A percentile compares a stretch with the other conserved stretches of the same genome.
Evolutionary conservation across 2,888 invertebrate genomes (phyloP).

Genomic region (Napeogenes inachia): DNA sequence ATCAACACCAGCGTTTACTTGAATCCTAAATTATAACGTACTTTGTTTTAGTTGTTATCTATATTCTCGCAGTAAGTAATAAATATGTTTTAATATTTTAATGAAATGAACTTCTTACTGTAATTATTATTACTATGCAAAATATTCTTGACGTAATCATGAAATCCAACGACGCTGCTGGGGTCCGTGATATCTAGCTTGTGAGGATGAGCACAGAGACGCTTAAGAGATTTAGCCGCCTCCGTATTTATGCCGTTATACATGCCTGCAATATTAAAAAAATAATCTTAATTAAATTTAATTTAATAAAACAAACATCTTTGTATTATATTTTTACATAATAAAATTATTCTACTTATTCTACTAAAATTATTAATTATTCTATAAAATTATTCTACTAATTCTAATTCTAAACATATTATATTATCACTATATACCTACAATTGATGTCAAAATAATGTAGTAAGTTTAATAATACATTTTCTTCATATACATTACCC

Average conservation of each 20-base stretch:
- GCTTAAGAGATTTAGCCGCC: constrained; percentile 70
- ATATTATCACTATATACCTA: too few species aligned
- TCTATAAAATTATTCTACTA: too few species aligned
- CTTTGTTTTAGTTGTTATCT: too few species aligned
- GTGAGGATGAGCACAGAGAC: constrained; percentile 64
- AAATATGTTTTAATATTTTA: neutral
- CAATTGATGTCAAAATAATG: neutral
- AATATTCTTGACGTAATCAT: constrained; percentile 61
- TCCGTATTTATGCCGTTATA: constrained; percentile 75
- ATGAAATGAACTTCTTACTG: constrained; percentile 55
- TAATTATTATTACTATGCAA: constrained; percentile 68
- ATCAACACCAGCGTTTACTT: too few species aligned
- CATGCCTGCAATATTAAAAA: constrained; percentile 30
- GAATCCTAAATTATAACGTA: too few species aligned
- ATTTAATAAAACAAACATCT: neutral
- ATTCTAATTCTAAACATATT: too few species aligned
- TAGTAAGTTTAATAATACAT: neutral
- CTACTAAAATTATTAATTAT: too few species aligned
- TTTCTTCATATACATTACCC: constrained; percentile 48
- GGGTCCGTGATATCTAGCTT: constrained; percentile 82
- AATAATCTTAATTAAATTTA: neutral
- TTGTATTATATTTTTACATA: too few species aligned
- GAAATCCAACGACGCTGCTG: constrained; percentile 74
- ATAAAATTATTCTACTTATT: too few species aligned
- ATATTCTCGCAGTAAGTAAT: too few species aligned